Evolutionary conservation across 2,888 invertebrate genomes (phyloP), one percentile per base, ranked within the genome.

Genomic region (Macrosiphum euphorbiae): DNA sequence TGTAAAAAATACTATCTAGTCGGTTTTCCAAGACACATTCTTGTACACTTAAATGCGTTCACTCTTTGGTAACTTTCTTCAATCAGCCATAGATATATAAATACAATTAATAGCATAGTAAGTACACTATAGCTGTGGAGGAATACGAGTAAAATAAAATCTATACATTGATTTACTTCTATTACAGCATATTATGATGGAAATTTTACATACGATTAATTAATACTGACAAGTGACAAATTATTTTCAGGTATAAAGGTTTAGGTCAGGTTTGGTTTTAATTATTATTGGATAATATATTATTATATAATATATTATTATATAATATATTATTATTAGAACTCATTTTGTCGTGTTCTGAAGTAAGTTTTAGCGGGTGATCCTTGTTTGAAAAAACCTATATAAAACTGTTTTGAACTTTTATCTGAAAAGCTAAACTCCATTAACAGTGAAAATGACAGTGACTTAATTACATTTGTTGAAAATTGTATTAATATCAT

Each of bases 381-480:
- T 78, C 47, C 28, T 86, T 86, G 28, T 35, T 50, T 90, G 26
- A 41, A 85, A 85, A 50, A 67, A n/a, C 28, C 16, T 8, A 28
- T 91, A 28, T 41, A 90, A 90, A 78, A 90, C 78, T 41, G 52
- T 90, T 52, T 90, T 3, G 20, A 91, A 91, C n/a, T 78, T 78
- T 90, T 90, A 50, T 44, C 47, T 78, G 67, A 67, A 67, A 90
- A 47, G 11, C n/a, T n/a, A 50, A 67, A 78, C 67, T 67, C 44
- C 7, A 50, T 90, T 47, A 35, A 78, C 90, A 24, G 50, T 44
- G 90, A 90, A 50, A 67, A 67, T 52, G 67, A 90, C 90, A 90
- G 47, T 50, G 67, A 50, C 35, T 67, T 90, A 90, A 90, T 90
- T 90, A 67, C 67, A 90, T 47, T 61, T n/a, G 67, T 20, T 89